A percentile compares a stretch with the other conserved stretches of the same genome.
phyloP scores from a whole-genome alignment of 2,113 vertebrate species.

The Alectura lathami region DNA sequence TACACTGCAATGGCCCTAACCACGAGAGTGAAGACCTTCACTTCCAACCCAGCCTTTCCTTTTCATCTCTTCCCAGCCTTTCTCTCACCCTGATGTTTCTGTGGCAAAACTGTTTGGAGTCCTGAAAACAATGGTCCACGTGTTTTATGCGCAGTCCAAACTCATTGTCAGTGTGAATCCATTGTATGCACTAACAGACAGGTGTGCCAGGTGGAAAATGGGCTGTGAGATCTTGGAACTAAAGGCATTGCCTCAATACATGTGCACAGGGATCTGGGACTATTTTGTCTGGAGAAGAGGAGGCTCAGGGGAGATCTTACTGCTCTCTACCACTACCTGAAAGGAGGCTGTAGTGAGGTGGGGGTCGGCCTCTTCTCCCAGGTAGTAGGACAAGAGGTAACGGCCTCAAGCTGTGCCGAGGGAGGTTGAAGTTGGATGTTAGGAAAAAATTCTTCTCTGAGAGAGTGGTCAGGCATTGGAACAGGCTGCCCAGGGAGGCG shows the following conservation, averaged over 20 bases:
- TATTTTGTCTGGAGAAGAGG: too few species aligned
- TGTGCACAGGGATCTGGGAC: too few species aligned
- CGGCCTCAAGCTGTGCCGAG: too few species aligned
- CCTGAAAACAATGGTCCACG: not conserved
- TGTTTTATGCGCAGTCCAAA: not conserved
- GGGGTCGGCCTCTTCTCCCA: too few species aligned
- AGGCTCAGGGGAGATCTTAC: too few species aligned
- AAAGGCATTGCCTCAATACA: not conserved
- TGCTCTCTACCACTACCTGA: too few species aligned
- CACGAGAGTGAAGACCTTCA: not conserved
- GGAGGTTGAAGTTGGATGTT: too few species aligned
- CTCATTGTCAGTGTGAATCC: not conserved
- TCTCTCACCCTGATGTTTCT: not conserved
- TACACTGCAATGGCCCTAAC: not conserved
- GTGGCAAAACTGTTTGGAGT: not conserved
- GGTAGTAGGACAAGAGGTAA: too few species aligned
- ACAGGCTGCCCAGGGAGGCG: too few species aligned
- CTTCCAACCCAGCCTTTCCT: not conserved
- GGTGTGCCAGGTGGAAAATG: not conserved
- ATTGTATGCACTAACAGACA: not conserved
- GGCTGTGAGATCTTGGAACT: not conserved
- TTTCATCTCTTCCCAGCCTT: not conserved
- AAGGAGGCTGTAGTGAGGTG: too few species aligned
- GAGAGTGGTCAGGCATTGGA: too few species aligned
- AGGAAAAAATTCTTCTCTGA: too few species aligned